Evolutionary conservation across 2,888 invertebrate genomes (phyloP), one percentile per base, ranked within the genome.

Genomic region (Drosophila incognita): DNA sequence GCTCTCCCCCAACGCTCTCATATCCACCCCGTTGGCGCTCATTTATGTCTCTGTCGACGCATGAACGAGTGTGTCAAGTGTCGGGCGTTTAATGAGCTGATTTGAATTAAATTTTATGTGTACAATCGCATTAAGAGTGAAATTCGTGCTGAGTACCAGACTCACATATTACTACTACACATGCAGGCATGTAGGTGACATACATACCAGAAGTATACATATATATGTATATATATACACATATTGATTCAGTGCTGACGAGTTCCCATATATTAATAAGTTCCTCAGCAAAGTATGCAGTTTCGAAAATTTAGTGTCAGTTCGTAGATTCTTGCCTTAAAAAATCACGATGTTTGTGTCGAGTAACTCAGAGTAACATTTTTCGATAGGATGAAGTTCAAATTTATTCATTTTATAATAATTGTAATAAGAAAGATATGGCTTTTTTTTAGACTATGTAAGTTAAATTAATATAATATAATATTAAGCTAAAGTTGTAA

Each of bases 51-150:
- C 56, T 63, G 74, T 66, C 65, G 64, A 67, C 73, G 69, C 64
- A 60, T 60, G 79, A 73, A 68, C 70, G 79, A 77, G 57, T 77
- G 80, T 89, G 89, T 79, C 85, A 84, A 85, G 89, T 87, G 84
- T 67, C 82, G 80, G 78, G 83, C 85, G 74, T 78, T 87, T 84
- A 89, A 85, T 89, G 89, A 89, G 87, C 74, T 87, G 85, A 89
- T 85, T 89, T 84, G 76, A 85, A 82, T 84, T 89, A 84, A 82
- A 80, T 82, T 82, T 89, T 80, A 87, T 89, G 82, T 72, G 72
- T 69, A 77, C 83, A 83, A 88, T 89, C 83, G 89, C 83, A 83
- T 83, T 83, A 83, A 69, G 65, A 59, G 75, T 66, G 49, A 80
- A 74, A 64, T 62, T 69, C 58, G 48, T 67, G 60, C 77, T 70